Percentiles rank a stretch among this genome's conserved stretches.
Conservation (phyloP, 2,888 invertebrate genomes). For the Cephonodes hylas region DNA sequence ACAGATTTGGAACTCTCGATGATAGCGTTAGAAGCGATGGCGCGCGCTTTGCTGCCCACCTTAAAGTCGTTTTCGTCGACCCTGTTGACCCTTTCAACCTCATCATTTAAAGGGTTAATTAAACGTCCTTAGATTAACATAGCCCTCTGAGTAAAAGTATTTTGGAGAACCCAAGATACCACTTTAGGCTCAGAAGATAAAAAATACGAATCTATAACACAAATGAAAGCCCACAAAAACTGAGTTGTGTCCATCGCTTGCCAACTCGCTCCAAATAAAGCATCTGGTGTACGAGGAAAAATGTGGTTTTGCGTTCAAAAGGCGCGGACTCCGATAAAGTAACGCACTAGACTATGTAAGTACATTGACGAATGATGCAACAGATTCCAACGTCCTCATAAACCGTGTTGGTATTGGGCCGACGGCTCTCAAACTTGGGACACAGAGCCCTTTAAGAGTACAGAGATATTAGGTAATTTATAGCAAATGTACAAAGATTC, state of each 20-base stretch:
- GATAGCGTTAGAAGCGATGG: too few relatives aligned
- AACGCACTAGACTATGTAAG: not conserved
- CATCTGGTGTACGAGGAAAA: not conserved
- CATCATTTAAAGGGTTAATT: too few relatives aligned
- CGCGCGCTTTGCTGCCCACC: too few relatives aligned
- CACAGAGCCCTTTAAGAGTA: not conserved
- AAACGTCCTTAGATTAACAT: too few relatives aligned
- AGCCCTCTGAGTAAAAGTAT: too few relatives aligned
- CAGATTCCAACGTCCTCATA: not conserved
- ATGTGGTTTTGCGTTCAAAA: slow-evolving; percentile 4
- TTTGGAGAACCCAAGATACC: too few relatives aligned
- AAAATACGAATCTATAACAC: not conserved
- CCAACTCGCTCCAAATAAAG: not conserved
- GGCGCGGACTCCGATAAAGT: not conserved
- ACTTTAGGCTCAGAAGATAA: too few relatives aligned
- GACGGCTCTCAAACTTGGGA: not conserved
- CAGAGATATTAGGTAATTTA: not conserved
- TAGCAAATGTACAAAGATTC: too few relatives aligned
- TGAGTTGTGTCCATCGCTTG: not conserved
- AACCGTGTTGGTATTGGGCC: not conserved
- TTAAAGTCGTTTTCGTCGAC: too few relatives aligned
- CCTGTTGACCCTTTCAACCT: too few relatives aligned
- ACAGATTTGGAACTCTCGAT: too few relatives aligned
- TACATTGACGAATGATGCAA: slow-evolving; percentile 4
- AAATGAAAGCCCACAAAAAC: not conserved